Conservation (phyloP, 37 sponge, comb jelly and placozoan genomes). For the Sycon ciliatum region DNA sequence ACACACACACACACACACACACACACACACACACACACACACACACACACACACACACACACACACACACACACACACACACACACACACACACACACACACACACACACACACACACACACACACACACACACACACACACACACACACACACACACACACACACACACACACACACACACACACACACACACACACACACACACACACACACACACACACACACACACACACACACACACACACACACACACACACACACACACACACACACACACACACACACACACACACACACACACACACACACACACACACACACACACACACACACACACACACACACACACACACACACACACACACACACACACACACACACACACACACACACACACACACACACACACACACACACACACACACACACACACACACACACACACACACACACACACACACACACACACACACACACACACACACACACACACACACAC, state of each 20-base stretch:
- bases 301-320: constrained; percentile 5
- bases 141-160: constrained; percentile 5
- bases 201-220: constrained; percentile 5
- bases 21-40: constrained; percentile 5
- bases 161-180: constrained; percentile 5
- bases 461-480: constrained; percentile 5
- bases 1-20: constrained; percentile 5
- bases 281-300: constrained; percentile 5
- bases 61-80: constrained; percentile 5
- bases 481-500: constrained; percentile 5
- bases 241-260: constrained; percentile 5
- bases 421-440: no score
- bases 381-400: constrained; percentile 5
- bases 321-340: constrained; percentile 5
- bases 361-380: constrained; percentile 5
- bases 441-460: no score
- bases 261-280: constrained; percentile 5
- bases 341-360: constrained; percentile 5
- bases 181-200: constrained; percentile 5
- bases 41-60: constrained; percentile 5
- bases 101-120: constrained; percentile 5
- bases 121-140: constrained; percentile 5
- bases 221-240: constrained; percentile 5
- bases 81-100: constrained; percentile 5
- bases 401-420: constrained; percentile 3